Evolutionary conservation across 1,140 invertebrate species (phyloP).

Genomic region (Manduca sexta): DNA sequence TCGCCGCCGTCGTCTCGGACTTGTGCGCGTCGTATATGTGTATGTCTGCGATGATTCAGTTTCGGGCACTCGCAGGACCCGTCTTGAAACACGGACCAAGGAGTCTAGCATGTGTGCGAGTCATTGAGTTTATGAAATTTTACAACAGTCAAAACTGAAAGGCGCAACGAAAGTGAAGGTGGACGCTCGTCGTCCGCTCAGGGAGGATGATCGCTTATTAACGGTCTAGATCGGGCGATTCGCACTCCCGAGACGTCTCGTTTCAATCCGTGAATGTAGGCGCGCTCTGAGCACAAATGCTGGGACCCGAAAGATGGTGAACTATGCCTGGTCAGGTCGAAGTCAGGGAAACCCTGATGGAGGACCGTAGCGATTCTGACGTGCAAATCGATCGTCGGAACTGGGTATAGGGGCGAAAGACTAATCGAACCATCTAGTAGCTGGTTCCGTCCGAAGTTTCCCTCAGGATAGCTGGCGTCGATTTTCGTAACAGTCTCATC

Average conservation of each 20-base stretch:
- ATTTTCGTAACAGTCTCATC: conserved; percentile 74
- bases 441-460: conserved; percentile 94
- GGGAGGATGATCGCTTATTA: conserved; percentile 71
- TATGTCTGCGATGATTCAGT: conserved; percentile 73
- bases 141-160: conserved; percentile 72
- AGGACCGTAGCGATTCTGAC: conserved; percentile 91
- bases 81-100: conserved; percentile 97
- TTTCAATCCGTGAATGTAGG: conserved; percentile 65
- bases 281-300: conserved; percentile 82
- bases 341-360: conserved; percentile 91
- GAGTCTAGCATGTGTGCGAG: conserved; percentile 90
- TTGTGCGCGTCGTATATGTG: conserved; percentile 31
- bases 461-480: conserved; percentile 86
- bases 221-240: conserved; percentile 46
- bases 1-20: conserved; percentile 64
- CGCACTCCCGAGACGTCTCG: conserved; percentile 72
- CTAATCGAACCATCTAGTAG: conserved; percentile 95
- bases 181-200: conserved; percentile 51
- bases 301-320: conserved; percentile 94
- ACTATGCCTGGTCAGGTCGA: conserved; percentile 91
- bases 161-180: conserved; percentile 81
- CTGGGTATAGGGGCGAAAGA: conserved; percentile 95
- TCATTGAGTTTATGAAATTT: conserved; percentile 74
- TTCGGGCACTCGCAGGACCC: conserved; percentile 82
- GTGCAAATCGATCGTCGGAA: conserved; percentile 94